Percentiles rank a stretch among this genome's conserved stretches.
These are phyloP conservation scores for Leptarthrus brevirostris DNA, from an alignment of 2,888 invertebrate species.

Conservation along the genomic window DNA sequence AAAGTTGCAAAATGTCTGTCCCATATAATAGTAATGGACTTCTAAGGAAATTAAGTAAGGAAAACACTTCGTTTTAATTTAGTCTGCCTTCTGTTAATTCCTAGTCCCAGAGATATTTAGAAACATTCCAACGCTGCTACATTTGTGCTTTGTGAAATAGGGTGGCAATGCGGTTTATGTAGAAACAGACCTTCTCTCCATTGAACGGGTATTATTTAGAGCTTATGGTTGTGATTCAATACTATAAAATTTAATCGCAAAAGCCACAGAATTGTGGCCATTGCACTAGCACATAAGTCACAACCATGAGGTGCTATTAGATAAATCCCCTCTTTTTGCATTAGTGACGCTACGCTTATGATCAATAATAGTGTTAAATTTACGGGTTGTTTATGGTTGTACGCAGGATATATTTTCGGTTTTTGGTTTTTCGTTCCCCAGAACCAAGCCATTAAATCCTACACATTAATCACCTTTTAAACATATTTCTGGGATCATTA, in stretches of 20 bases:
- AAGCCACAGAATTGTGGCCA: conserved; percentile 5
- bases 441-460: too few relatives aligned
- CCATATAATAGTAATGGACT: too few relatives aligned
- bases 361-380: background rate
- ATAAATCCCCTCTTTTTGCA: background rate
- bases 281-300: conserved; percentile 13
- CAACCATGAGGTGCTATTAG: background rate
- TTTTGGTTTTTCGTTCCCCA: too few relatives aligned
- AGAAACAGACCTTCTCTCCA: background rate
- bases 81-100: background rate
- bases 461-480: too few relatives aligned
- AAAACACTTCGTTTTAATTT: background rate
- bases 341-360: background rate
- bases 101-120: background rate
- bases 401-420: too few relatives aligned
- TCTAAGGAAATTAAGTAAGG: background rate
- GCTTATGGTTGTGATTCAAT: conserved; percentile 19
- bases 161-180: background rate
- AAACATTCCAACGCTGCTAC: background rate
- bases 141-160: background rate
- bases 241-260: conserved; percentile 32
- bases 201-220: conserved; percentile 19
- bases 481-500: too few relatives aligned
- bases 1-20: background rate
- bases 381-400: background rate